These are phyloP conservation scores for Notolepis coatsorum DNA, from an alignment of 2,797 vertebrate genomes.

Conservation along the genomic window DNA sequence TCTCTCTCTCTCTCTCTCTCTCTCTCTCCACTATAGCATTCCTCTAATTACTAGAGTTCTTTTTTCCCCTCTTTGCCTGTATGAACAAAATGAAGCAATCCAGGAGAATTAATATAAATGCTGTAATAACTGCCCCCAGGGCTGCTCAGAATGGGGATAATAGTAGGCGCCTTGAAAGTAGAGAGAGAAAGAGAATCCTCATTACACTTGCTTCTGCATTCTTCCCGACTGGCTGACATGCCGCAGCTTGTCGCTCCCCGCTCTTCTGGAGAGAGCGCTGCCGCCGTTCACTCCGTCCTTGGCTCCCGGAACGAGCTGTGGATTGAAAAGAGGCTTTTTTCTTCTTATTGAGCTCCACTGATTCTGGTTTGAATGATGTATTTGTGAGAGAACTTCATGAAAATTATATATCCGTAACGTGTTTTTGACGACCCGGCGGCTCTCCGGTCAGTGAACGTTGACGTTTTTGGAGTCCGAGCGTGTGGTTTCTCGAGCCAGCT, in stretches of 20 bases:
- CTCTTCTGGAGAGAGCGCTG: slow-evolving; percentile 46
- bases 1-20: slow-evolving; percentile 30
- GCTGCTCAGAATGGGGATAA: slow-evolving; percentile 74
- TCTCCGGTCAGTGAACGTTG: slow-evolving; percentile 33
- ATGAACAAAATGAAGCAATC: slow-evolving; percentile 78
- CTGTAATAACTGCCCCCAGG: slow-evolving; percentile 81
- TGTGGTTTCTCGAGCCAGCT: slow-evolving; percentile 21
- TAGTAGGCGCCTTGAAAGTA: slow-evolving; percentile 77
- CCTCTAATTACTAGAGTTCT: slow-evolving; percentile 61
- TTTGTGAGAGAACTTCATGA: slow-evolving; percentile 49
- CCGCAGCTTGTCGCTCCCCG: slow-evolving; percentile 66
- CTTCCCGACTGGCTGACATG: slow-evolving; percentile 71
- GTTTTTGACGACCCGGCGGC: slow-evolving; percentile 41
- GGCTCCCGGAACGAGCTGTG: slow-evolving; percentile 34
- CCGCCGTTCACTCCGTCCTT: slow-evolving; percentile 45
- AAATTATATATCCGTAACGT: slow-evolving; percentile 37
- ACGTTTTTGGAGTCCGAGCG: slow-evolving; percentile 30
- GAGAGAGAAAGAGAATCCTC: slow-evolving; percentile 73
- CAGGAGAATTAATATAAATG: slow-evolving; percentile 80
- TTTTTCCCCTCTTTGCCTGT: slow-evolving; percentile 58
- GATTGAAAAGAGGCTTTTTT: slow-evolving; percentile 7
- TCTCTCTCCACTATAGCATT: slow-evolving; percentile 34
- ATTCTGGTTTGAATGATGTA: slow-evolving; percentile 34
- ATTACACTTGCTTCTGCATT: slow-evolving; percentile 81
- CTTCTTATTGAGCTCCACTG: neutral